These are phyloP conservation scores for Cirrhinus mrigala DNA, from an alignment of 2,797 vertebrate species.

Conservation along the genomic window DNA sequence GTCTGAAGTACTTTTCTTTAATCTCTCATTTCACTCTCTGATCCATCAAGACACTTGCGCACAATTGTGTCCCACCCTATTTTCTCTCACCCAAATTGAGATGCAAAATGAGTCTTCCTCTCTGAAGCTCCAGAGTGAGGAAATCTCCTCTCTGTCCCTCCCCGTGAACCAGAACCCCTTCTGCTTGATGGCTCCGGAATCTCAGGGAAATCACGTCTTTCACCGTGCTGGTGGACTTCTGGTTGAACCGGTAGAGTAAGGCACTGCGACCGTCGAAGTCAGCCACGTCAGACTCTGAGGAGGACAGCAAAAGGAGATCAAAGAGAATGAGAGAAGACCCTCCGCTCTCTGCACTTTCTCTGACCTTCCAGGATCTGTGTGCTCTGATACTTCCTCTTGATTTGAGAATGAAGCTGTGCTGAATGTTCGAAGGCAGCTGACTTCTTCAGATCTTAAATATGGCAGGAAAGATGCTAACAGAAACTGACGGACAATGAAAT, in stretches of 20 bases:
- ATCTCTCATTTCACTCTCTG: constrained; percentile 27
- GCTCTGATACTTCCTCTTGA: constrained; percentile 23
- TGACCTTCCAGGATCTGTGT: constrained; percentile 8
- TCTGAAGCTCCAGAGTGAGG: constrained; percentile 90
- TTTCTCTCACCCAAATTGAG: constrained; percentile 85
- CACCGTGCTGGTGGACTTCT: constrained; percentile 85
- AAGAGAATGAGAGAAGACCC: constrained; percentile 5
- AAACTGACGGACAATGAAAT: not conserved
- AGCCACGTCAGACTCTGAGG: constrained; percentile 88
- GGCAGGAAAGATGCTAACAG: not conserved
- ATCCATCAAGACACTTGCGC: not conserved
- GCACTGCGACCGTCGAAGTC: constrained; percentile 93
- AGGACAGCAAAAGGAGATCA: constrained; percentile 18
- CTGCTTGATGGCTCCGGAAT: constrained; percentile 91
- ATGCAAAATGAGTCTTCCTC: constrained; percentile 86
- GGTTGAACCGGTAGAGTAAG: constrained; percentile 90
- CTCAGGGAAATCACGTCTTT: constrained; percentile 91
- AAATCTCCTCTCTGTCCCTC: constrained; percentile 91
- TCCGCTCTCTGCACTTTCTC: constrained; percentile 37
- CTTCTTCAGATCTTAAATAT: constrained; percentile 11
- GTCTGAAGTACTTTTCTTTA: constrained; percentile 18
- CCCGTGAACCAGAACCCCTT: constrained; percentile 93
- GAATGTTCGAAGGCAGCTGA: not conserved
- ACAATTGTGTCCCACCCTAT: not conserved
- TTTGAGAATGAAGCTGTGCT: constrained; percentile 43